Conservation (phyloP, 2,888 invertebrate species). For the Horisme vitalbata region DNA sequence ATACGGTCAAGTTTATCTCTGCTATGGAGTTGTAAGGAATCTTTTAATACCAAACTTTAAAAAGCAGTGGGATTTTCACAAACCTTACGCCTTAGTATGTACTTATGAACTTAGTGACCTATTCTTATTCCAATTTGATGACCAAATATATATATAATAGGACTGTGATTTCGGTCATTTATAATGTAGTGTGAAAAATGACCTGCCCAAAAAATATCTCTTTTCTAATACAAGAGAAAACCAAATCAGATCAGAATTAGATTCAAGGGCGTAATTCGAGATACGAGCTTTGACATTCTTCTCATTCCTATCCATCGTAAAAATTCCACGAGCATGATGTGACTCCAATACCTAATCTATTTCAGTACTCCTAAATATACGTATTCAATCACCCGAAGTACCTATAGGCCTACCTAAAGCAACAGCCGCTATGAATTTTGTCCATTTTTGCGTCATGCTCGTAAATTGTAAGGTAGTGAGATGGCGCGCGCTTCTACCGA, state of each 20-base stretch:
- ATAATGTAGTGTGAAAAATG: neutral
- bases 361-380: constrained; percentile 17
- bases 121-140: too few species aligned
- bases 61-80: too few species aligned
- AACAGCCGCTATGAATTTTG: constrained; percentile 51
- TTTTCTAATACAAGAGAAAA: constrained; percentile 4
- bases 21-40: constrained; percentile 7
- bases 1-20: constrained; percentile 30
- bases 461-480: constrained; percentile 69
- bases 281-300: constrained; percentile 17
- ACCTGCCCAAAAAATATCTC: neutral
- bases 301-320: constrained; percentile 13
- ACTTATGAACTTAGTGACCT: too few species aligned
- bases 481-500: constrained; percentile 53
- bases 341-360: constrained; percentile 18
- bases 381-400: constrained; percentile 18
- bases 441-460: constrained; percentile 73
- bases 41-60: too few species aligned
- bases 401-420: constrained; percentile 18
- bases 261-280: constrained; percentile 14
- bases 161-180: too few species aligned
- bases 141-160: too few species aligned
- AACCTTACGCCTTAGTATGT: too few species aligned
- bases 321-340: constrained; percentile 22
- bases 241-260: constrained; percentile 8